These are phyloP conservation scores for Hipposideros larvatus DNA, from an alignment of 2,797 vertebrate species.

Conservation along the genomic window DNA sequence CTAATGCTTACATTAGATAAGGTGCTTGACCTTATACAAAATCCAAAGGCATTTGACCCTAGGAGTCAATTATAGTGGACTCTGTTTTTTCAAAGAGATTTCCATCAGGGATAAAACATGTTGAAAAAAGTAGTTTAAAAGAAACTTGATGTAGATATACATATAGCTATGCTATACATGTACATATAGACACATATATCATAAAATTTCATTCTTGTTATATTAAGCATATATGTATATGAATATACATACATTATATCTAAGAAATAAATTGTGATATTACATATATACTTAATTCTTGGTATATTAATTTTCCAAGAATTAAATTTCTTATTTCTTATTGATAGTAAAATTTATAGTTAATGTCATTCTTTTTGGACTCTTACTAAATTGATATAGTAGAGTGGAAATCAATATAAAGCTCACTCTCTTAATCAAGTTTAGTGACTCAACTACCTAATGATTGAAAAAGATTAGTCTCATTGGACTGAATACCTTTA, in stretches of 20 bases:
- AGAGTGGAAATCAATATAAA: neutral
- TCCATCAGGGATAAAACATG: neutral
- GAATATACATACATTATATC: neutral
- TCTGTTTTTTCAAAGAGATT: constrained; percentile 27
- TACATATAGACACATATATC: too few relatives aligned
- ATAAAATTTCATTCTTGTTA: neutral
- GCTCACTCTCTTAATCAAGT: neutral
- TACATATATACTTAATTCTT: neutral
- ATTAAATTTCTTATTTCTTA: neutral
- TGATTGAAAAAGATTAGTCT: neutral
- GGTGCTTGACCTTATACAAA: constrained; percentile 35
- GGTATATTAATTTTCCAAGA: neutral
- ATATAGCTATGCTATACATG: neutral
- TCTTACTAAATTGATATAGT: neutral
- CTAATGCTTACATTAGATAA: constrained; percentile 63
- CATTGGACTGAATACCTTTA: neutral
- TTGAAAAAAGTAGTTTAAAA: neutral
- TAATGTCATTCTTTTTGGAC: neutral
- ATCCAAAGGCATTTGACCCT: constrained; percentile 58
- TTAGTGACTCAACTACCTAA: neutral
- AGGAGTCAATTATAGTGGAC: constrained; percentile 45
- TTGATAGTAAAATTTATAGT: neutral
- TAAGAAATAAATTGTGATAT: neutral
- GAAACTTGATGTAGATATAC: neutral
- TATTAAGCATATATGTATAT: neutral